Evolutionary conservation across 2,888 invertebrate genomes (phyloP).

Genomic region (Trachelus tabidus): DNA sequence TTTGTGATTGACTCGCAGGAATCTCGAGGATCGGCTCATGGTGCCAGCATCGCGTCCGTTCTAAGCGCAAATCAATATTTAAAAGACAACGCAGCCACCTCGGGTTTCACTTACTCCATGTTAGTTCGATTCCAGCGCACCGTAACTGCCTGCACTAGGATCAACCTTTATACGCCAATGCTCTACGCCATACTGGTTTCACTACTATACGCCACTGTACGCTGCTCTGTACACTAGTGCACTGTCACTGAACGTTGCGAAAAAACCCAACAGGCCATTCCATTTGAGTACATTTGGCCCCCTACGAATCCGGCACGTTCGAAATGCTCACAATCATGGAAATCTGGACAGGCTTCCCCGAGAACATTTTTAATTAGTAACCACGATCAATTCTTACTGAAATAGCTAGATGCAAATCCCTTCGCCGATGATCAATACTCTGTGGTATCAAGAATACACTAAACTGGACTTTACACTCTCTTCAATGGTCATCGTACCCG

Average conservation of each 20-base stretch:
- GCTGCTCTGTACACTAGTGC: background rate
- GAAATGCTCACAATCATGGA: background rate
- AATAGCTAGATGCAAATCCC: background rate
- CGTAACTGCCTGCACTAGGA: slow-evolving; percentile 4
- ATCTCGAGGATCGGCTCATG: slow-evolving; percentile 29
- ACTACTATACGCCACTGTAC: background rate
- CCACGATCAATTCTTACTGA: background rate
- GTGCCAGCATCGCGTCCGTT: slow-evolving; percentile 34
- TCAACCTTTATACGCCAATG: background rate
- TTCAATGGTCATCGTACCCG: background rate
- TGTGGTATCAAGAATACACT: background rate
- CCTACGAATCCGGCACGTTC: background rate
- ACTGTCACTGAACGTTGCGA: background rate
- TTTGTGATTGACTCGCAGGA: slow-evolving; percentile 21
- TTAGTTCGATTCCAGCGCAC: slow-evolving; percentile 46
- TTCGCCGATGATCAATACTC: background rate
- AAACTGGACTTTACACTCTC: background rate
- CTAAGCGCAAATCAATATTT: slow-evolving; percentile 51
- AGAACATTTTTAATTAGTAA: background rate
- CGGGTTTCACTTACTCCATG: slow-evolving; percentile 51
- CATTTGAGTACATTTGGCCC: background rate
- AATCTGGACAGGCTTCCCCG: background rate
- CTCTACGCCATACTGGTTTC: background rate
- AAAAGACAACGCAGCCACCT: slow-evolving; percentile 48
- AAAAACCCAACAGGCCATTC: background rate